These are phyloP conservation scores for Porites cylindrica DNA, from an alignment of 92 coral and sea anemone genomes.

Conservation along the genomic window DNA sequence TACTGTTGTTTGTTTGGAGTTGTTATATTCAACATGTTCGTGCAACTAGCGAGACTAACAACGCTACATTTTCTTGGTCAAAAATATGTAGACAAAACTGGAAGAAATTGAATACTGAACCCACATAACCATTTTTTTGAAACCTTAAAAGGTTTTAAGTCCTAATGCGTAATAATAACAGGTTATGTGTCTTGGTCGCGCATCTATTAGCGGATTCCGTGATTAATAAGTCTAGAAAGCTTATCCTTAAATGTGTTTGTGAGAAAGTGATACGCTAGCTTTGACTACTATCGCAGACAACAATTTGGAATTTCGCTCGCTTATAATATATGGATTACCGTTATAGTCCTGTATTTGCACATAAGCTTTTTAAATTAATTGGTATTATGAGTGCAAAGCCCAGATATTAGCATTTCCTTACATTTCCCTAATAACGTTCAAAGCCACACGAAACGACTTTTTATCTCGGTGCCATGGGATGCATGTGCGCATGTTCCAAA, in stretches of 20 bases:
- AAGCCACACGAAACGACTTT: not conserved
- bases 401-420: slow-evolving; percentile 11
- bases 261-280: slow-evolving; percentile 27
- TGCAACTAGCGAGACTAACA: not conserved
- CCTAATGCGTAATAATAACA: slow-evolving; percentile 52
- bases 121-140: slow-evolving; percentile 17
- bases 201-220: slow-evolving; percentile 30
- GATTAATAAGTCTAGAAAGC: slow-evolving; percentile 20
- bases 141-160: slow-evolving; percentile 31
- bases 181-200: slow-evolving; percentile 42
- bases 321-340: slow-evolving; percentile 37
- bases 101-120: slow-evolving; percentile 4
- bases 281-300: not conserved
- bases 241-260: slow-evolving; percentile 54
- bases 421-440: slow-evolving; percentile 4
- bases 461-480: slow-evolving; percentile 90
- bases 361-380: slow-evolving; percentile 53
- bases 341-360: slow-evolving; percentile 23
- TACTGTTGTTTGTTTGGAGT: not conserved
- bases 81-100: not conserved
- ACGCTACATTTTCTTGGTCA: slow-evolving; percentile 18
- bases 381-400: slow-evolving; percentile 34
- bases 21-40: not conserved
- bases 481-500: slow-evolving; percentile 89
- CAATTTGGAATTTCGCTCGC: slow-evolving; percentile 3